A percentile compares a stretch with the other conserved stretches of the same genome.
Evolutionary conservation across 2,797 vertebrate species (phyloP).

Genomic region (Anisognathus igniventris): DNA sequence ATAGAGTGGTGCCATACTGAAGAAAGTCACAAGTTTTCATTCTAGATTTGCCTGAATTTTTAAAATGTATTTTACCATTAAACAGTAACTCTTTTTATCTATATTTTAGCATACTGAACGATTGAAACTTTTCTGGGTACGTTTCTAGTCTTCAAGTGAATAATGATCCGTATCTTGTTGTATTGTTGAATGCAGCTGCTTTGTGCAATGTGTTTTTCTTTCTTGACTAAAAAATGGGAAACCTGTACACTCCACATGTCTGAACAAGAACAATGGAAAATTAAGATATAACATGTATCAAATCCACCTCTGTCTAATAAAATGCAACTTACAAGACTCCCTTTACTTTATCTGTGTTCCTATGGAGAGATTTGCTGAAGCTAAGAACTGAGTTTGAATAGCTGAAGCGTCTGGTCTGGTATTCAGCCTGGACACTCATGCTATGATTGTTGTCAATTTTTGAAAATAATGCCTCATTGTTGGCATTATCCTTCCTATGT

Average conservation of each 20-base stretch:
- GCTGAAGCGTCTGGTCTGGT: not conserved
- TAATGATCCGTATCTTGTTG: not conserved
- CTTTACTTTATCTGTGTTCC: not conserved
- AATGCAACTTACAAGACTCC: conserved; percentile 8
- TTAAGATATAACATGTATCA: conserved; percentile 34
- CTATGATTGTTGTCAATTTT: not conserved
- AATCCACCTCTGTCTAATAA: conserved; percentile 63
- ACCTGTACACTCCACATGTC: conserved; percentile 24
- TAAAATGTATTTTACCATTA: conserved; percentile 72
- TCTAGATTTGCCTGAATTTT: conserved; percentile 63
- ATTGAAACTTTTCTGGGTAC: conserved; percentile 40
- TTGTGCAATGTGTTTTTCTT: conserved; percentile 42
- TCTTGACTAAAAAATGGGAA: conserved; percentile 34
- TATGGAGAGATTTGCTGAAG: not conserved
- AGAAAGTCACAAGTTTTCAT: conserved; percentile 60
- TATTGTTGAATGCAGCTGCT: conserved; percentile 58
- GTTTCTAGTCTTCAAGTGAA: conserved; percentile 57
- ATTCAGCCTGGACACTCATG: not conserved
- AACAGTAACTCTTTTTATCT: conserved; percentile 63
- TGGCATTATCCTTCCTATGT: not conserved
- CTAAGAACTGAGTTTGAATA: not conserved
- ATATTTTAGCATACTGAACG: conserved; percentile 54
- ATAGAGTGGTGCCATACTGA: conserved; percentile 70
- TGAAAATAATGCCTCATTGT: not conserved
- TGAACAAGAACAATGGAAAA: conserved; percentile 36